Conservation (phyloP, 1,140 invertebrate species). For the Brachionus rubens region DNA sequence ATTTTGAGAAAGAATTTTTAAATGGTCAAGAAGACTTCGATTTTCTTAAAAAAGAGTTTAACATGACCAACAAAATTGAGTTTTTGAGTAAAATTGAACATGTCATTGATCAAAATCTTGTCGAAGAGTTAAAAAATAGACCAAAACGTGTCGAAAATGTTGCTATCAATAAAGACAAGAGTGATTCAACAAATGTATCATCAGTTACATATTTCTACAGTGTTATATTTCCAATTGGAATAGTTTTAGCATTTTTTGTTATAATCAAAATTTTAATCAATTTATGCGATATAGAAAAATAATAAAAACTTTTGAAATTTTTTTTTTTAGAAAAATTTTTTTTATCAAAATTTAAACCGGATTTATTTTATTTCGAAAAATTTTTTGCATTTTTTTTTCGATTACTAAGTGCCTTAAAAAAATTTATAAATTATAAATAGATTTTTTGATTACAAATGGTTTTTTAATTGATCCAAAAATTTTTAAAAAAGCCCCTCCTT, state of each 20-base stretch:
- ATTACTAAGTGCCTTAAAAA: too few relatives aligned
- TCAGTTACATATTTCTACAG: conserved; percentile 1
- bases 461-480: too few relatives aligned
- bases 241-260: conserved; percentile 12
- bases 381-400: too few relatives aligned
- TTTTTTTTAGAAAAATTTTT: too few relatives aligned
- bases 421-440: too few relatives aligned
- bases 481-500: too few relatives aligned
- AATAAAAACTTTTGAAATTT: too few relatives aligned
- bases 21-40: neutral
- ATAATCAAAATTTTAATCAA: conserved; percentile 22
- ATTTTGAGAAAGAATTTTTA: neutral
- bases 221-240: neutral
- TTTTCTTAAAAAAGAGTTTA: neutral
- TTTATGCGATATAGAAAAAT: conserved; percentile 19
- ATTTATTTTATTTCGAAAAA: too few relatives aligned
- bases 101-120: neutral
- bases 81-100: neutral
- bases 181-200: neutral
- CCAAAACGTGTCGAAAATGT: neutral
- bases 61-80: neutral
- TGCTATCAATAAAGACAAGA: neutral
- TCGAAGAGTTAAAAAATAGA: neutral
- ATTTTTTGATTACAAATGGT: too few relatives aligned
- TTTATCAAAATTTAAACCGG: too few relatives aligned